phyloP scores from a whole-genome alignment of 64 coral and sea anemone genomes.

The Catalaphyllia jardinei region DNA sequence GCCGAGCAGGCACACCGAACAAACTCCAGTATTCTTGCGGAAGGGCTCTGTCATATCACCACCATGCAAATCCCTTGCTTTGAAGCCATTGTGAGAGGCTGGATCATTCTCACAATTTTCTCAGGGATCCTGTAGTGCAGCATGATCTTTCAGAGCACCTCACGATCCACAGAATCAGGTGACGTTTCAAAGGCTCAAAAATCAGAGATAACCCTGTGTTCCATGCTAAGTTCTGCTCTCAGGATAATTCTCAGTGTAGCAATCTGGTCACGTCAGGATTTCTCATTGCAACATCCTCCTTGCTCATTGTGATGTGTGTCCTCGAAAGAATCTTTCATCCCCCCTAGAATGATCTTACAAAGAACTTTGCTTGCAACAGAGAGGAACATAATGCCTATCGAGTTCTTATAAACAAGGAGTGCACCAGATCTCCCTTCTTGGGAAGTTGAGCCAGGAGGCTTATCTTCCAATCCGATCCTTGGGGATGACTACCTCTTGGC shows the following conservation, averaged over 20 bases:
- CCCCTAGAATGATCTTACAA: too few relatives aligned
- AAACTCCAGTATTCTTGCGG: not conserved
- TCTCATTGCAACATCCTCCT: not conserved
- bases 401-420: not conserved
- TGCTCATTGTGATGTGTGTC: not conserved
- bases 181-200: conserved; percentile 20
- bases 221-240: not conserved
- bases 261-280: conserved; percentile 20
- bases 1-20: conserved; percentile 28
- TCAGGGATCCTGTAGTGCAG: not conserved
- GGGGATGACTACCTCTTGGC: not conserved
- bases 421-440: conserved; percentile 3
- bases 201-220: too few relatives aligned
- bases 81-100: conserved; percentile 9
- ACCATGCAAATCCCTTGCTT: not conserved
- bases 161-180: not conserved
- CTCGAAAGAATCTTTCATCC: not conserved
- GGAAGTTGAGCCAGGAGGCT: not conserved
- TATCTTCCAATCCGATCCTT: not conserved
- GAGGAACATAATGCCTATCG: conserved; percentile 15
- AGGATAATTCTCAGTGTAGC: conserved; percentile 10
- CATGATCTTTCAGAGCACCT: conserved; percentile 19
- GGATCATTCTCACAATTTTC: conserved; percentile 27
- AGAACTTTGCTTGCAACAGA: not conserved
- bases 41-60: not conserved